Evolutionary conservation across 2,888 invertebrate genomes (phyloP), one percentile per base, ranked within the genome.

Genomic region (Brenthis ino): DNA sequence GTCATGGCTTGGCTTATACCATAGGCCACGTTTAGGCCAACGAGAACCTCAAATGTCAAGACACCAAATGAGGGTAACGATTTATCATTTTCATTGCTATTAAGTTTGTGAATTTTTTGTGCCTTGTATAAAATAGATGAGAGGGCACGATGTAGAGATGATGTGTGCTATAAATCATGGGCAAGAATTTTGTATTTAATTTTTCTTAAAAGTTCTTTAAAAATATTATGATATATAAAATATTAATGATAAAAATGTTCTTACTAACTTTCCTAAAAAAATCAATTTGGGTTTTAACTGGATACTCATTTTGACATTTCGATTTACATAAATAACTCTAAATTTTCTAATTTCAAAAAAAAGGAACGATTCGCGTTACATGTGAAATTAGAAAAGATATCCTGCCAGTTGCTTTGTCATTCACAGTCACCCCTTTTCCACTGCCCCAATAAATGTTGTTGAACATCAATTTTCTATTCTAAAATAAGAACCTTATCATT

Each of bases 31-130:
- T 67, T 68, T 65, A 68, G 65, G 73, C 70, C 71, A 58, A 65
- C 68, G 54, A 28, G 24, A 66, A 64, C 61, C 55, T 69, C 63
- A 74, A 75, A 75, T 75, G 75, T 75, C 75, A 75, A 68, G 71
- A 67, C 63, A 51, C 37, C 48, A 56, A 48, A 57, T 56, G 47
- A 60, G 67, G 61, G 57, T 63, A 47, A 64, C 33, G 4, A 37
- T 65, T 67, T 68, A 63, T 67, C 63, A 48, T 54, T 60, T 58
- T 58, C 37, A 8, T 61, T 63, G 28, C 13, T 63, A 53, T 53
- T 54, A 53, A 61, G 37, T 13, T 51, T 53, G 20, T 61, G 37
- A 33, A 53, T 13, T 51, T 61, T 51, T 48, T 20, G 58, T 60
- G 28, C 2, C 16, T 28, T 51, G 8, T 51, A 8, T 16, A 53